Evolutionary conservation across 2,888 invertebrate species (phyloP).

Genomic region (Calliopum simillimum): DNA sequence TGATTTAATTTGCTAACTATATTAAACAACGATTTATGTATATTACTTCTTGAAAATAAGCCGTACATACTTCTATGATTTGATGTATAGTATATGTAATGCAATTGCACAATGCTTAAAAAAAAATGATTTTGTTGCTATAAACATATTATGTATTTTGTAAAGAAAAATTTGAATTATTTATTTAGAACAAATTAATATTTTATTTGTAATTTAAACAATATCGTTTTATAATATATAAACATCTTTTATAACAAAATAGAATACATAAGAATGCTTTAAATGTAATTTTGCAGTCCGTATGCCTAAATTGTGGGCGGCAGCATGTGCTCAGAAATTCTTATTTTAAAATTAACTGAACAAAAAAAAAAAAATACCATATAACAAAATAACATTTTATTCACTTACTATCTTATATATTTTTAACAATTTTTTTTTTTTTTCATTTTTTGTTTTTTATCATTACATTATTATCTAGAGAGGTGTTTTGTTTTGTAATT

Average conservation of each 20-base stretch:
- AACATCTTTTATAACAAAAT: too few species aligned
- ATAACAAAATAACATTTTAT: background rate
- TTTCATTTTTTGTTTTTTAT: too few species aligned
- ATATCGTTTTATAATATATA: too few species aligned
- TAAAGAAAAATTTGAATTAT: too few species aligned
- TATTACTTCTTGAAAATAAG: background rate
- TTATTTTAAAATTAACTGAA: background rate
- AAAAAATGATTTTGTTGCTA: background rate
- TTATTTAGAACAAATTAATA: too few species aligned
- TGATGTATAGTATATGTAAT: too few species aligned
- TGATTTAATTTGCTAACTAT: background rate
- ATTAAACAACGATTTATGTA: background rate
- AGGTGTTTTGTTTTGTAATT: slow-evolving; percentile 19
- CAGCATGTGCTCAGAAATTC: background rate
- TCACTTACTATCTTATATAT: background rate
- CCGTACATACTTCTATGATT: background rate
- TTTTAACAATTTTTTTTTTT: slow-evolving; percentile 20
- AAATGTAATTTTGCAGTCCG: background rate
- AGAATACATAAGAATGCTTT: too few species aligned
- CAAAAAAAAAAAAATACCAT: background rate
- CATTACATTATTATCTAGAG: slow-evolving; percentile 27
- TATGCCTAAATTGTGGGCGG: slow-evolving; percentile 3
- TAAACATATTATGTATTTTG: background rate
- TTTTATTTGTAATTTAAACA: too few species aligned
- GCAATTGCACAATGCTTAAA: too few species aligned